phyloP scores from a whole-genome alignment of 30 jellyfish, hydroid and myxozoan genomes.

The Aurelia aurita region DNA sequence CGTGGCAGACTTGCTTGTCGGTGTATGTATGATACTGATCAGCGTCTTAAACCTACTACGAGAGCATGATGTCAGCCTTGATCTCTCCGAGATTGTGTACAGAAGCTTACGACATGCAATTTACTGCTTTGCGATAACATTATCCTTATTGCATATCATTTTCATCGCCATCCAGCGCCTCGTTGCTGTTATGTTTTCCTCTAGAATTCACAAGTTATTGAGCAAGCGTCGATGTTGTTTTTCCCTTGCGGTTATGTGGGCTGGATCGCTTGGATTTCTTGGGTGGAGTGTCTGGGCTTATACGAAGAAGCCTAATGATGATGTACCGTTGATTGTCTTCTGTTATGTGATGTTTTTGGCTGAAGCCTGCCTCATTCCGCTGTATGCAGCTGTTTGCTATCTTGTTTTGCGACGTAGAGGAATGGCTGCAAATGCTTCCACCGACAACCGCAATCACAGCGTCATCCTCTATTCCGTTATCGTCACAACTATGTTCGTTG shows the following conservation, averaged over 20 bases:
- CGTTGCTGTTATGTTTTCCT: constrained; percentile 5
- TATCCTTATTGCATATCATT: not conserved
- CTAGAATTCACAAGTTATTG: not conserved
- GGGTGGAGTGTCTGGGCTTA: constrained; percentile 8
- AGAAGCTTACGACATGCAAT: constrained; percentile 8
- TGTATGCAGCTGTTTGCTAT: not conserved
- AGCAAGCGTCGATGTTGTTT: constrained; percentile 8
- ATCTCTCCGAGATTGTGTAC: constrained; percentile 3
- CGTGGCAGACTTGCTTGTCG: not conserved
- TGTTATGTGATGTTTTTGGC: not conserved
- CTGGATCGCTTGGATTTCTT: not conserved
- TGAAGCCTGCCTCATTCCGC: not conserved
- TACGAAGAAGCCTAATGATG: not conserved
- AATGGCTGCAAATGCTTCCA: not conserved
- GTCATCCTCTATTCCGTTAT: not conserved
- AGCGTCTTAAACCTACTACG: not conserved
- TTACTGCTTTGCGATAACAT: constrained; percentile 2
- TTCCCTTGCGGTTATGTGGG: constrained; percentile 10
- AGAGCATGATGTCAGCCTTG: not conserved
- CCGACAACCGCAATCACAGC: not conserved
- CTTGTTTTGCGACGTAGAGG: not conserved
- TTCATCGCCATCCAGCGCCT: constrained; percentile 23
- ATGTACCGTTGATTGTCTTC: not conserved
- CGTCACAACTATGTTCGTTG: not conserved
- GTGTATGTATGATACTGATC: not conserved